Conservation (phyloP, 2,888 invertebrate species). For the Gastrophysa polygoni region DNA sequence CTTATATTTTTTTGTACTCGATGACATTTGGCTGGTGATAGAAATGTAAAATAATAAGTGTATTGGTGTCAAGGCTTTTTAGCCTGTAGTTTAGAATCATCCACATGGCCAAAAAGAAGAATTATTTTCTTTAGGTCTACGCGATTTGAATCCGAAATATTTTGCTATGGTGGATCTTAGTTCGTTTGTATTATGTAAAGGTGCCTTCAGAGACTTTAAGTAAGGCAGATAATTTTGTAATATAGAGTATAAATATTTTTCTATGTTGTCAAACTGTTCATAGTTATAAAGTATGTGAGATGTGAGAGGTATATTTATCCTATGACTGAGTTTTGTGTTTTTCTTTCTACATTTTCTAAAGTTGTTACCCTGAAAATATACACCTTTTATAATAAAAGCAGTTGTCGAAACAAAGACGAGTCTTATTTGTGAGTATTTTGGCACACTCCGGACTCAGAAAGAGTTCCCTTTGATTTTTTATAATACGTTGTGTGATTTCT, state of each 20-base stretch:
- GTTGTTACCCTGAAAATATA: slow-evolving; percentile 52
- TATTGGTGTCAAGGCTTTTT: slow-evolving; percentile 58
- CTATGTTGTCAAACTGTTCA: slow-evolving; percentile 66
- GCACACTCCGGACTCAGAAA: too few relatives aligned
- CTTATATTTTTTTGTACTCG: neutral
- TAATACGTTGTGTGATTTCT: too few relatives aligned
- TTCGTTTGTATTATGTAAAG: slow-evolving; percentile 55
- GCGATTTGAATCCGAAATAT: slow-evolving; percentile 24
- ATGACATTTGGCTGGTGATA: slow-evolving; percentile 12
- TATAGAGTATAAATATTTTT: slow-evolving; percentile 72
- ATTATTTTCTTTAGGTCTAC: slow-evolving; percentile 40
- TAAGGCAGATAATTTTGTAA: slow-evolving; percentile 75
- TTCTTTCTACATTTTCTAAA: slow-evolving; percentile 48
- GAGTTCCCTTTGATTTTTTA: too few relatives aligned
- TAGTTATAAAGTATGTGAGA: slow-evolving; percentile 52
- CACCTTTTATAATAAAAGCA: slow-evolving; percentile 51
- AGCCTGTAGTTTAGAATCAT: slow-evolving; percentile 55
- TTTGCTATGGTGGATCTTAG: slow-evolving; percentile 47
- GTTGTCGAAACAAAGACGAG: slow-evolving; percentile 34
- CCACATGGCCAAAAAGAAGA: slow-evolving; percentile 56
- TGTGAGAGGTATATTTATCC: slow-evolving; percentile 55
- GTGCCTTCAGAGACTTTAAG: slow-evolving; percentile 63
- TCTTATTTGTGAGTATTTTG: slow-evolving; percentile 13
- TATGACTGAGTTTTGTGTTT: slow-evolving; percentile 52
- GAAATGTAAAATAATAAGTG: slow-evolving; percentile 50